Evolutionary conservation across 1,140 invertebrate genomes (phyloP).

Genomic region (Trichonephila clavata): DNA sequence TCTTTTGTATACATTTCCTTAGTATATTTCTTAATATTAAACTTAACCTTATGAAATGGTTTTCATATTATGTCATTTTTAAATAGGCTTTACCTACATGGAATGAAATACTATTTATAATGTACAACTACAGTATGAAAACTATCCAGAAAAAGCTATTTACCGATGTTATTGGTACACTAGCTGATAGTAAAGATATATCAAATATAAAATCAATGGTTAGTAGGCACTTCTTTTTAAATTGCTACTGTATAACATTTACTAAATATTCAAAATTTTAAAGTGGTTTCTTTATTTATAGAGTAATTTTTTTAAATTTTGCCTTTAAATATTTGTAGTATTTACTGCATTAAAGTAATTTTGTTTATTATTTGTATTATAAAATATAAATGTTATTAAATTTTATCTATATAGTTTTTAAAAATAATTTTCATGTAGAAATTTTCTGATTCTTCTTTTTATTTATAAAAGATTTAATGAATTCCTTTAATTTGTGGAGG

Average conservation of each 20-base stretch:
- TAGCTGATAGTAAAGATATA: not conserved
- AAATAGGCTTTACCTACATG: constrained; percentile 6
- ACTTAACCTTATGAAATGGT: too few species aligned
- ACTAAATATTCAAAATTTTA: not conserved
- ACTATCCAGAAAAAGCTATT: not conserved
- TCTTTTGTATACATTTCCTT: too few species aligned
- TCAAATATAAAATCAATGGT: constrained; percentile 10
- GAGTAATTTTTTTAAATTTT: not conserved
- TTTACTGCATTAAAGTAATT: not conserved
- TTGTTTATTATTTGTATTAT: not conserved
- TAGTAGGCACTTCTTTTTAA: not conserved
- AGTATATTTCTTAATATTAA: too few species aligned
- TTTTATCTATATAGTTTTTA: too few species aligned
- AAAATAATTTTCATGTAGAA: too few species aligned
- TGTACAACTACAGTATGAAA: not conserved
- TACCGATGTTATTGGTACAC: not conserved
- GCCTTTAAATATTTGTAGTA: not conserved
- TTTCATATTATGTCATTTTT: not conserved
- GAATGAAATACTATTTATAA: constrained; percentile 39
- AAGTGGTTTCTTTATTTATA: not conserved
- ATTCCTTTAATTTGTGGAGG: too few species aligned
- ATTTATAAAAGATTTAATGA: too few species aligned
- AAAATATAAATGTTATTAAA: too few species aligned
- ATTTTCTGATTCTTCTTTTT: too few species aligned
- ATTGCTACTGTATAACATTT: not conserved